Evolutionary conservation across 2,113 vertebrate species (phyloP), one percentile per base, ranked within the genome.

Genomic region (Microcebus tavaratra): DNA sequence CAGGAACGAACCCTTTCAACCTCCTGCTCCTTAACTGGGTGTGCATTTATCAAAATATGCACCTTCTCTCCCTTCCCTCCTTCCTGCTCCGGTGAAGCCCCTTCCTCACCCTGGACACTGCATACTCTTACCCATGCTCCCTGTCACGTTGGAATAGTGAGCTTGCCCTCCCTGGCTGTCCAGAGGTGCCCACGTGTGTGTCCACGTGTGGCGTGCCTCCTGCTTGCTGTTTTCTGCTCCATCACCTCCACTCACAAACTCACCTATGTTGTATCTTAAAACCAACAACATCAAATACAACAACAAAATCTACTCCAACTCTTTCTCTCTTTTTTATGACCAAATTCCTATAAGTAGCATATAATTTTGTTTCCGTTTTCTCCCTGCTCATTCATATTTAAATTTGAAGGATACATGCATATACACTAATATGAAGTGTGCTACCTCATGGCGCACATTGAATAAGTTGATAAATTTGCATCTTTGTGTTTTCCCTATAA

Each of bases 81-180:
- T 45, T 3, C 10, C 3, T 50, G 14, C 45, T 14, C 29, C 29
- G 3, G 5, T 34, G 31, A 53, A 55, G 36, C 8, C 17, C 20
- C 59, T 1, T 39, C 6, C 14, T 29, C 25, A 23, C 59, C 14
- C 48, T 27, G 11, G 15, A 31, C 15, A 1, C 57, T 2, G 2
- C 1, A 3, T 3, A 4, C 2, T 18, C 31, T 20, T 23, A 6
- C 36, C 68, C 27, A 3, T 11, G 7, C 15, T 17, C 34, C 50
- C 8, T 12, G 18, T 10, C n/a, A 0, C 6, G 42, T 73, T 53
- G 18, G 4, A 34, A 6, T 20, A 15, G 13, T 34, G 8, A 42
- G 27, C n/a, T 12, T 6, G 3, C 65, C 45, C 7, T 55, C 2
- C 63, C 25, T n/a, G 34, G 31, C n/a, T 45, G 1, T 63, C 61